Percentiles rank a stretch among this genome's conserved stretches.
Evolutionary conservation across 1,140 invertebrate species (phyloP).

Genomic region (Aphis gossypii): DNA sequence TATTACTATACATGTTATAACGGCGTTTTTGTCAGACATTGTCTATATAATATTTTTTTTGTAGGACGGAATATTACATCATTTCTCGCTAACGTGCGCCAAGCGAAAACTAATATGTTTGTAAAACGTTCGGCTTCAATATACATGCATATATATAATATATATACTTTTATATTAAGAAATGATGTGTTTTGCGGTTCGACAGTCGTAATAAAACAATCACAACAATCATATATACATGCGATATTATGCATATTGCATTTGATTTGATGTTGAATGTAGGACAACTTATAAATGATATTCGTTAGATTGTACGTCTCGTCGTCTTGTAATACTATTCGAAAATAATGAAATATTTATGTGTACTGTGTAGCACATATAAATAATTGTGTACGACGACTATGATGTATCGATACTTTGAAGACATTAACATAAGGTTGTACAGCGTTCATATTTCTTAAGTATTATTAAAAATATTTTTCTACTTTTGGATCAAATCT

Average conservation of each 20-base stretch:
- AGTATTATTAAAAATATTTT: neutral
- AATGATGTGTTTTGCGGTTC: conserved; percentile 18
- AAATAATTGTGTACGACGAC: neutral
- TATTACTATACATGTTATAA: neutral
- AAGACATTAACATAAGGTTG: neutral
- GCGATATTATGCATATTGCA: neutral
- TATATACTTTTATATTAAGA: neutral
- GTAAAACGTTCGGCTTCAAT: neutral
- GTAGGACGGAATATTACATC: neutral
- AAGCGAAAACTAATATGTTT: conserved; percentile 20
- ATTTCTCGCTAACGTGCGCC: neutral
- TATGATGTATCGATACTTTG: neutral
- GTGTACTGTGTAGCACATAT: neutral
- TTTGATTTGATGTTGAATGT: neutral
- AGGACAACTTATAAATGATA: neutral
- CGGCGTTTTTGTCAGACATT: neutral
- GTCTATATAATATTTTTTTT: conserved; percentile 1
- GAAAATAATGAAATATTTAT: neutral
- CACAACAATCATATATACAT: neutral
- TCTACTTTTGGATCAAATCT: neutral
- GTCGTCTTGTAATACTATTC: neutral
- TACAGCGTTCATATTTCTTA: neutral
- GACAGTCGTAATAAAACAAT: neutral
- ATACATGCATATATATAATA: neutral
- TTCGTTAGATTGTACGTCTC: neutral